Base-by-base conservation (phyloP, 2,113 vertebrate genomes). In the Sorex fumeus region DNA sequence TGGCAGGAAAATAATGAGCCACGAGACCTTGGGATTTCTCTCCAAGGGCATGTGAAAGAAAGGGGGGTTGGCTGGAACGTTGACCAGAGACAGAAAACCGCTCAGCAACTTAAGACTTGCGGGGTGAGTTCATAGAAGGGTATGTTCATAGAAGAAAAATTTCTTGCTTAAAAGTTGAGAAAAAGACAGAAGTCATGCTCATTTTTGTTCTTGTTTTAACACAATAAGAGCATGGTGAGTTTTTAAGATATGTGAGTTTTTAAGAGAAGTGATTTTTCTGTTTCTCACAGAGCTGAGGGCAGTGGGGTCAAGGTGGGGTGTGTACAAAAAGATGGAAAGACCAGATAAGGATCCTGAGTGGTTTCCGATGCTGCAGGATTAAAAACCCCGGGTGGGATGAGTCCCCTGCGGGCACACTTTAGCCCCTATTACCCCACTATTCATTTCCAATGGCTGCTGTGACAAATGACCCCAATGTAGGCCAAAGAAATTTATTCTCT, bases 111-210 rank as follows among this genome's bases (percentile, higher is more conserved):
- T 62, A 71, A 70, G 77, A 40, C 18, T 45, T 2, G 13, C 40
- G n/a, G 9, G 36, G 3, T 47, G 30, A 19, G 25, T 19, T 76
- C 32, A 23, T 21, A 62, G 67, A 30, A 69, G 6, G 69, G 27
- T 4, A 53, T 53, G 7, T 77, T 40, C 50, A 30, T 19, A 89
- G 50, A 16, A 93, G 34, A 83, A 83, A 79, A 62, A 78, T 70
- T 88, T 75, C 62, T 67, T 72, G 15, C 50, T 79, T 67, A 81
- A 89, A 89, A 91, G 64, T 72, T n/a, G 36, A 93, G 36, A 93
- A 43, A 57, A 57, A 15, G 4, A 28, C 32, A 89, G 40, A 28
- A 69, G 36, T 75, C 43, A 79, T 32, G 36, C 47, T 82, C 62
- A 34, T 70, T 50, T 53, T 75, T 40, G 40, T 40, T 40, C 40